A percentile compares a stretch with the other conserved stretches of the same genome.
Evolutionary conservation across 2,888 invertebrate species (phyloP).

Genomic region (Scelioninae gen. 1): DNA sequence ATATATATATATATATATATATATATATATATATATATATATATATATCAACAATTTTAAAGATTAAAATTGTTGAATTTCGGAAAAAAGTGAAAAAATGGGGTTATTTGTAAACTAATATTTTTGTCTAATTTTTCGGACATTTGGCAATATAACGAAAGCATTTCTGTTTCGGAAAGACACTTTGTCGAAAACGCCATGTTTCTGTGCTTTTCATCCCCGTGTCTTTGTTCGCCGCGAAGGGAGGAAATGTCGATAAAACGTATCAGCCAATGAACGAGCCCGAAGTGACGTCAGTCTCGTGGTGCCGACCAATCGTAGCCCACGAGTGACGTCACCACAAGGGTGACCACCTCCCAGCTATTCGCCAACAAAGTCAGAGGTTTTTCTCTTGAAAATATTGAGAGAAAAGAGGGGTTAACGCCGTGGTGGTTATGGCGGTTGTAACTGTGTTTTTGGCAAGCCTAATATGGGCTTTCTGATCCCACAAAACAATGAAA

Average conservation of each 20-base stretch:
- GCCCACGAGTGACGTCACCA: slow-evolving; percentile 79
- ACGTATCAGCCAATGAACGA: slow-evolving; percentile 82
- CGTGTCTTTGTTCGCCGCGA: slow-evolving; percentile 71
- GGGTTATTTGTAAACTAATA: too few relatives aligned
- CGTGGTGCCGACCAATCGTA: slow-evolving; percentile 81
- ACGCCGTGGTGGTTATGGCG: slow-evolving; percentile 68
- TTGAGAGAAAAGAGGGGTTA: slow-evolving; percentile 67
- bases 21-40: too few relatives aligned
- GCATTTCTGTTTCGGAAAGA: slow-evolving; percentile 66
- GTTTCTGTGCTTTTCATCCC: slow-evolving; percentile 73
- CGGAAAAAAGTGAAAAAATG: too few relatives aligned
- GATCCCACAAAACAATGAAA: slow-evolving; percentile 81
- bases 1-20: too few relatives aligned
- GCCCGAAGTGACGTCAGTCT: slow-evolving; percentile 81
- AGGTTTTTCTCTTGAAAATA: slow-evolving; percentile 79
- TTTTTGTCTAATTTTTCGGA: too few relatives aligned
- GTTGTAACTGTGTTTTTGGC: slow-evolving; percentile 76
- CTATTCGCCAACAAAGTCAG: slow-evolving; percentile 76
- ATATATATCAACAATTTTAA: too few relatives aligned
- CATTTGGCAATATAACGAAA: slow-evolving; percentile 41
- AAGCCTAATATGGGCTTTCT: slow-evolving; percentile 79
- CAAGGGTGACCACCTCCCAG: slow-evolving; percentile 79
- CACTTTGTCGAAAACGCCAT: slow-evolving; percentile 73
- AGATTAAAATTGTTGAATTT: not conserved
- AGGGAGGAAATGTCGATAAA: slow-evolving; percentile 83